Conservation (phyloP, 2,113 vertebrate genomes). For the Picathartes gymnocephalus region DNA sequence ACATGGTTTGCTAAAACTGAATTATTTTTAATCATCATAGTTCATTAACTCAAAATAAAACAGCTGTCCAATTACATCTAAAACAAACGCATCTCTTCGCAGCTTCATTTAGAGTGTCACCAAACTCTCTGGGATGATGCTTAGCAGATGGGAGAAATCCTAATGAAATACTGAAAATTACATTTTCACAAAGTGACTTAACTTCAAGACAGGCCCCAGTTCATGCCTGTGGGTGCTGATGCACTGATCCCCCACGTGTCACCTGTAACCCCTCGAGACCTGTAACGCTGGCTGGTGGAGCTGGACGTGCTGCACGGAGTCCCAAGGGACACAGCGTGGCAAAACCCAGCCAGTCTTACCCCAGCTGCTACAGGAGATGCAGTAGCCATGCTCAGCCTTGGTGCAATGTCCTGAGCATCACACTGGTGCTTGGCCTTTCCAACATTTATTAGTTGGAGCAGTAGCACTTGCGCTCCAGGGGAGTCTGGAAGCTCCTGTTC, state of each 20-base stretch:
- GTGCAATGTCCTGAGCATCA: not conserved
- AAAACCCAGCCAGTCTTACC: not conserved
- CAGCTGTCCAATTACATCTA: constrained; percentile 35
- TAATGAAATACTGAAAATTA: not conserved
- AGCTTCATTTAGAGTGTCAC: constrained; percentile 22
- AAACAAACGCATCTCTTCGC: not conserved
- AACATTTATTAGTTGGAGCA: not conserved
- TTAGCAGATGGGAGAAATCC: constrained; percentile 15
- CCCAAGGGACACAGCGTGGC: not conserved
- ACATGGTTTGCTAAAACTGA: not conserved
- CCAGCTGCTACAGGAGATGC: not conserved
- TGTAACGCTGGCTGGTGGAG: not conserved
- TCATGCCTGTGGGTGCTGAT: not conserved
- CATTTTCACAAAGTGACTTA: not conserved
- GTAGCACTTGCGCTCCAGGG: not conserved
- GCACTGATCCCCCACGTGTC: not conserved
- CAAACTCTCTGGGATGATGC: not conserved
- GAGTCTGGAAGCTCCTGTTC: not conserved
- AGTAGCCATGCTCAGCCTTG: not conserved
- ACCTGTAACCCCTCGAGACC: rapidly evolving
- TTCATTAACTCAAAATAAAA: constrained; percentile 52
- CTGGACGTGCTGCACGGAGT: not conserved
- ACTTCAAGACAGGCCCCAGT: not conserved
- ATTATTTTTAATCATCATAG: constrained; percentile 7
- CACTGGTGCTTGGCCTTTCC: not conserved